These are phyloP conservation scores for Andrena praecox DNA, from an alignment of 2,888 invertebrate genomes.

Conservation along the genomic window DNA sequence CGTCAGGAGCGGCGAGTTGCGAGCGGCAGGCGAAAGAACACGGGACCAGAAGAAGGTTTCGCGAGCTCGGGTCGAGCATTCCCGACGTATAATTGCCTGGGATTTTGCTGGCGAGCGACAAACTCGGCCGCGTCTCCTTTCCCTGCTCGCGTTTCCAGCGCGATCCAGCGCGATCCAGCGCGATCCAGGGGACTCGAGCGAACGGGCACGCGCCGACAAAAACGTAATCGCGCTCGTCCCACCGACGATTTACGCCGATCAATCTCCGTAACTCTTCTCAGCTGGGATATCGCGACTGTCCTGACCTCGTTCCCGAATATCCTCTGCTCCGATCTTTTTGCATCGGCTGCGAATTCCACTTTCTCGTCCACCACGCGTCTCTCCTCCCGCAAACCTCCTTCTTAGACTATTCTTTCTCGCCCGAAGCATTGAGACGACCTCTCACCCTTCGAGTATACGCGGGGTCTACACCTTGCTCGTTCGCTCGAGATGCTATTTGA, in stretches of 20 bases:
- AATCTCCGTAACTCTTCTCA: constrained; percentile 57
- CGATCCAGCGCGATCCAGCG: constrained; percentile 35
- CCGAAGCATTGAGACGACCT: not conserved
- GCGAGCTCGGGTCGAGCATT: constrained; percentile 68
- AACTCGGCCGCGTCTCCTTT: constrained; percentile 68
- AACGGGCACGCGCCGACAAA: constrained; percentile 73
- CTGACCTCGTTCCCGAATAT: constrained; percentile 61
- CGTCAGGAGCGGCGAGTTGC: not conserved
- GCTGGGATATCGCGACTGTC: constrained; percentile 39
- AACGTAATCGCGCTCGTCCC: constrained; percentile 79
- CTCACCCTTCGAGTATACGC: not conserved
- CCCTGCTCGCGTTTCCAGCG: constrained; percentile 57
- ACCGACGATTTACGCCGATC: constrained; percentile 57
- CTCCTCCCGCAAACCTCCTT: not conserved
- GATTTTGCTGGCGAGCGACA: constrained; percentile 80
- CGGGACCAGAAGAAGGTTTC: constrained; percentile 36
- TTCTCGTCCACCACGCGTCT: constrained; percentile 15
- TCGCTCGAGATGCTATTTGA: no score
- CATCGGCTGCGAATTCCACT: constrained; percentile 34
- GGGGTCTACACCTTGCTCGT: no score
- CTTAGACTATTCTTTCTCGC: not conserved
- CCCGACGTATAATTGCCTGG: constrained; percentile 78
- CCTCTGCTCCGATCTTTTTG: constrained; percentile 48
- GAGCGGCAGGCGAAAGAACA: constrained; percentile 23
- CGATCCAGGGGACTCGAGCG: constrained; percentile 56